These are phyloP conservation scores for Calameuta idolon DNA, from an alignment of 2,888 invertebrate species.

Conservation along the genomic window DNA sequence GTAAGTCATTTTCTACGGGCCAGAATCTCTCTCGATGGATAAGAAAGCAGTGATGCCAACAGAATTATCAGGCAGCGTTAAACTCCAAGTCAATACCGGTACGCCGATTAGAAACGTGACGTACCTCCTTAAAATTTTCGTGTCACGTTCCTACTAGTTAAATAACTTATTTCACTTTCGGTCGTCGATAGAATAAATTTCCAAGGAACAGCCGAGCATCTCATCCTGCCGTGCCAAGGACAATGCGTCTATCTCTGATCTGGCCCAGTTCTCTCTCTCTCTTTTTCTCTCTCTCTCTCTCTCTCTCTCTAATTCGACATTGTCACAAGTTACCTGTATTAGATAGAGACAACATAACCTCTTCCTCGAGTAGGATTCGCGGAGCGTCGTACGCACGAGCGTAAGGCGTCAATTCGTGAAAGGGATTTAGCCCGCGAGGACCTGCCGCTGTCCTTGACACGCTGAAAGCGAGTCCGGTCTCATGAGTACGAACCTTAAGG, in stretches of 20 bases:
- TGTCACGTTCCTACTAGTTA: constrained; percentile 7
- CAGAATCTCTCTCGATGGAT: neutral
- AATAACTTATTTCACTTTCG: constrained; percentile 50
- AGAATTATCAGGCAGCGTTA: neutral
- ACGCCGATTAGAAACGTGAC: neutral
- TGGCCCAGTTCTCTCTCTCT: neutral
- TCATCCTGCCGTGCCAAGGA: constrained; percentile 57
- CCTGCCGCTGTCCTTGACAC: constrained; percentile 58
- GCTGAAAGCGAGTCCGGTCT: constrained; percentile 55
- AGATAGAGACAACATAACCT: neutral
- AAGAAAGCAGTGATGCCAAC: neutral
- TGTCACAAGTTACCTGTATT: neutral
- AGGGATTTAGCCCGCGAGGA: constrained; percentile 47
- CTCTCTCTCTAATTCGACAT: neutral
- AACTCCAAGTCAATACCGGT: neutral
- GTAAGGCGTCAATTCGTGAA: constrained; percentile 19
- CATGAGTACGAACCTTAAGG: constrained; percentile 42
- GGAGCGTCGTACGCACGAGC: neutral
- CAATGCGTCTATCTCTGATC: constrained; percentile 54
- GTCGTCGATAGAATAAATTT: constrained; percentile 45
- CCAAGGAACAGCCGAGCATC: constrained; percentile 32
- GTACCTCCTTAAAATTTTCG: constrained; percentile 9
- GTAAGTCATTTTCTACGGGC: too few species aligned
- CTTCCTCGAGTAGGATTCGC: neutral
- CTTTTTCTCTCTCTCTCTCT: neutral